Evolutionary conservation across 2,888 invertebrate species (phyloP).

Genomic region (Polymixis lichenea): DNA sequence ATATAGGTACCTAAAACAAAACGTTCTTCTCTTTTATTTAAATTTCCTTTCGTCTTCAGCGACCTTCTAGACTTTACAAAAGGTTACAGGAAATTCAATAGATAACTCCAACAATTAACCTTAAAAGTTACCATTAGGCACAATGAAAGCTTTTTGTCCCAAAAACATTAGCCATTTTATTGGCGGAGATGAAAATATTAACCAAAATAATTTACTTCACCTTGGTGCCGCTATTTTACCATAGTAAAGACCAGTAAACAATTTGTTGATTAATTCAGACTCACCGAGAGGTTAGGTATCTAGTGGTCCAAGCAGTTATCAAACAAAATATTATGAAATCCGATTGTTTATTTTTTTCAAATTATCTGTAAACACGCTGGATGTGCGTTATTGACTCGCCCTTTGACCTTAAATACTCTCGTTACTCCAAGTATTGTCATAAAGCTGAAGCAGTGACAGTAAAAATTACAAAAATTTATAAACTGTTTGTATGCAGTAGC

Average conservation of each 20-base stretch:
- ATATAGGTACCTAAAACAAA: not conserved
- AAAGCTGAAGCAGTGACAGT: not conserved
- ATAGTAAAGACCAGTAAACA: slow-evolving; percentile 1
- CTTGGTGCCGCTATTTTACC: slow-evolving; percentile 6
- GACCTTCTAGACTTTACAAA: slow-evolving; percentile 55
- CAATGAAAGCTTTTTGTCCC: slow-evolving; percentile 61
- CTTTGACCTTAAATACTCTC: not conserved
- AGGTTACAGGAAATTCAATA: slow-evolving; percentile 57
- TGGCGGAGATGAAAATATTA: slow-evolving; percentile 50
- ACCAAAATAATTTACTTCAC: slow-evolving; percentile 46
- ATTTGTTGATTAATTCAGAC: not conserved
- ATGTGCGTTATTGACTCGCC: not conserved
- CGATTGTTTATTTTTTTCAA: not conserved
- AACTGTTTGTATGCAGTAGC: not conserved
- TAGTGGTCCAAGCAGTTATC: not conserved
- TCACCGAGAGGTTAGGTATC: not conserved
- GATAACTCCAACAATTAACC: slow-evolving; percentile 61
- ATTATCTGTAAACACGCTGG: not conserved
- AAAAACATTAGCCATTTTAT: slow-evolving; percentile 58
- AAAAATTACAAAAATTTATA: no score
- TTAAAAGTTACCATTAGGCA: slow-evolving; percentile 62
- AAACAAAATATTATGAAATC: not conserved
- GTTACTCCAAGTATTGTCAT: not conserved
- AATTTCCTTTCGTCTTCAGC: slow-evolving; percentile 33
- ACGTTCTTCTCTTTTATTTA: slow-evolving; percentile 8